Percentiles rank a stretch among this genome's conserved stretches.
These are phyloP conservation scores for Xiphorhynchus erythropygius DNA, from an alignment of 2,797 vertebrate species.

Conservation along the genomic window DNA sequence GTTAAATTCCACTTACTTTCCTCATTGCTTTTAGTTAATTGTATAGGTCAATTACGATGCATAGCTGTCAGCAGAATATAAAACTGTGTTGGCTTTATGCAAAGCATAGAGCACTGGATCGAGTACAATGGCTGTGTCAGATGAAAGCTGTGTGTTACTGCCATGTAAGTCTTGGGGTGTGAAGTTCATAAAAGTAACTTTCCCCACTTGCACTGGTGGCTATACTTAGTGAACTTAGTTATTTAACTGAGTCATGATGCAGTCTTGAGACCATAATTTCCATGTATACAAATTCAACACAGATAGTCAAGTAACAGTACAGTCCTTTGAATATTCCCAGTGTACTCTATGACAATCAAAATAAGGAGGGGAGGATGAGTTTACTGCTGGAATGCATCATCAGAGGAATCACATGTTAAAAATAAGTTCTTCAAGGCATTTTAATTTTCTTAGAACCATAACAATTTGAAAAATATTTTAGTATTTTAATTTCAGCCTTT, in stretches of 20 bases:
- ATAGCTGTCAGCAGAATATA: conserved; percentile 42
- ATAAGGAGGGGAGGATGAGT: neutral
- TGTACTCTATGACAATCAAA: neutral
- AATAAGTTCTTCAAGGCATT: neutral
- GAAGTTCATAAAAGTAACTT: neutral
- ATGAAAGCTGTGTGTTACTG: neutral
- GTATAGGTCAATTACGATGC: conserved; percentile 54
- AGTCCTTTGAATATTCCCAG: neutral
- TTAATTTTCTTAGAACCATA: neutral
- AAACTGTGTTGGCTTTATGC: neutral
- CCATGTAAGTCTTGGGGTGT: neutral
- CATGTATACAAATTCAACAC: neutral
- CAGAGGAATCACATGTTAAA: neutral
- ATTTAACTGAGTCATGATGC: neutral
- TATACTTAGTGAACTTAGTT: neutral
- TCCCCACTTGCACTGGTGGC: neutral
- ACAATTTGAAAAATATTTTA: neutral
- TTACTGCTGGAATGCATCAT: neutral
- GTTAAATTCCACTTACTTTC: conserved; percentile 52
- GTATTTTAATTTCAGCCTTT: neutral
- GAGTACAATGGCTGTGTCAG: neutral
- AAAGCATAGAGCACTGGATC: neutral
- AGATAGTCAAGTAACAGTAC: neutral
- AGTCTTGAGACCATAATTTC: neutral
- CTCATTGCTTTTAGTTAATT: conserved; percentile 53